A percentile compares a stretch with the other conserved stretches of the same genome.
These are phyloP conservation scores for Drosophila sturtevanti DNA, from an alignment of 1,140 invertebrate genomes.

Conservation along the genomic window DNA sequence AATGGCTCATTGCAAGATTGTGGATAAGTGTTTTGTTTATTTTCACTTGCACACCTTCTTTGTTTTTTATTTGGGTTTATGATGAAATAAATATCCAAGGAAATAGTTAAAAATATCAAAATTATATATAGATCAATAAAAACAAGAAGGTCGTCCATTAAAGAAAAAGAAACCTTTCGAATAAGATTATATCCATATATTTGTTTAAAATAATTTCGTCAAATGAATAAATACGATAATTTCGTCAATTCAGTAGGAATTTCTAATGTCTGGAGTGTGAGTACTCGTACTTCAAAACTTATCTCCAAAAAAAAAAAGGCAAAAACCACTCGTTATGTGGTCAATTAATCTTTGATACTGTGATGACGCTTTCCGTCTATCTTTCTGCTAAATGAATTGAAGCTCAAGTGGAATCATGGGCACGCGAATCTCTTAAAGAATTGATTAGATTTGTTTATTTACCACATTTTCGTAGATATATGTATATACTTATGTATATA, in stretches of 20 bases:
- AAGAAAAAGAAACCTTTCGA: neutral
- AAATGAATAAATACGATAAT: too few relatives aligned
- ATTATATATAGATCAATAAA: neutral
- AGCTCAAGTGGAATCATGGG: neutral
- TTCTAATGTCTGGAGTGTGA: neutral
- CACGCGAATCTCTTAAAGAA: neutral
- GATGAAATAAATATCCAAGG: neutral
- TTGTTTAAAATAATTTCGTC: too few relatives aligned
- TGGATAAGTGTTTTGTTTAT: neutral
- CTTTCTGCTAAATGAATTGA: neutral
- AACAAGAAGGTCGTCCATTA: too few relatives aligned
- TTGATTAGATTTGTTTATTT: too few relatives aligned
- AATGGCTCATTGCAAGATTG: neutral
- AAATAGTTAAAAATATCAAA: neutral
- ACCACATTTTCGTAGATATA: too few relatives aligned
- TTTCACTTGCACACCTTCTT: neutral
- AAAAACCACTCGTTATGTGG: neutral
- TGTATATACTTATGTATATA: neutral
- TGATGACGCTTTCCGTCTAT: neutral
- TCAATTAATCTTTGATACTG: neutral
- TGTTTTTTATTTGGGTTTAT: neutral
- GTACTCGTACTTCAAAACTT: neutral
- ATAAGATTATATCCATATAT: neutral
- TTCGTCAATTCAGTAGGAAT: too few relatives aligned
- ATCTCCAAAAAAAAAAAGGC: too few relatives aligned